Evolutionary conservation across 2,888 invertebrate genomes (phyloP).

Genomic region (Pristionchus entomophagus): DNA sequence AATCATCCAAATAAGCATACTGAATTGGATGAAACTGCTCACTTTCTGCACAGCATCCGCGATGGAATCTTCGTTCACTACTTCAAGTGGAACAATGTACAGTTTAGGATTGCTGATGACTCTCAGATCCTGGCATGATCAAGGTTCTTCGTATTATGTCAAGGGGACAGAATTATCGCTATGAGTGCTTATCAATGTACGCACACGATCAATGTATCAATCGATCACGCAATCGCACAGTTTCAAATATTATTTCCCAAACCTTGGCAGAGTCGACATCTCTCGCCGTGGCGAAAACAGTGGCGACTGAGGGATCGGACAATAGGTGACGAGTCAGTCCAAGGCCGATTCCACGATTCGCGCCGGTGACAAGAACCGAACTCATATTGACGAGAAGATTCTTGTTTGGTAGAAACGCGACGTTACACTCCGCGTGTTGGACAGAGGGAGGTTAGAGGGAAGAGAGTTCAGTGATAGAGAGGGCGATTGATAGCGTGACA

Average conservation of each 20-base stretch:
- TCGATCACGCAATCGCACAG: not conserved
- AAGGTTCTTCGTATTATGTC: no score
- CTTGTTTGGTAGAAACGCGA: not conserved
- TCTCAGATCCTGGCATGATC: not conserved
- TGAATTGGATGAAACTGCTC: not conserved
- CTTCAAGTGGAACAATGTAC: not conserved
- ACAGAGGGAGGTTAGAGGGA: not conserved
- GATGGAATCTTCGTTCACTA: not conserved
- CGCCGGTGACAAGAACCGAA: not conserved
- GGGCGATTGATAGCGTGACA: not conserved
- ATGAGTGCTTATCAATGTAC: no score
- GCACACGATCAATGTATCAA: not conserved
- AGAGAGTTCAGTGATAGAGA: not conserved
- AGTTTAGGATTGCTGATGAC: not conserved
- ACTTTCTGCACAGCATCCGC: not conserved
- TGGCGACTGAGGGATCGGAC: not conserved
- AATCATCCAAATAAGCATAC: not conserved
- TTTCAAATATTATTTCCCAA: not conserved
- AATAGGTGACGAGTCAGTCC: not conserved
- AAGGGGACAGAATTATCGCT: no score
- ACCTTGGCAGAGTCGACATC: not conserved
- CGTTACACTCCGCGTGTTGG: no score
- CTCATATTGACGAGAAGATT: not conserved
- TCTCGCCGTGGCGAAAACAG: not conserved
- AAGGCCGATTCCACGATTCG: constrained; percentile 19